Base-by-base conservation (phyloP, 1,140 invertebrate species). In the Antheraea pernyi region DNA sequence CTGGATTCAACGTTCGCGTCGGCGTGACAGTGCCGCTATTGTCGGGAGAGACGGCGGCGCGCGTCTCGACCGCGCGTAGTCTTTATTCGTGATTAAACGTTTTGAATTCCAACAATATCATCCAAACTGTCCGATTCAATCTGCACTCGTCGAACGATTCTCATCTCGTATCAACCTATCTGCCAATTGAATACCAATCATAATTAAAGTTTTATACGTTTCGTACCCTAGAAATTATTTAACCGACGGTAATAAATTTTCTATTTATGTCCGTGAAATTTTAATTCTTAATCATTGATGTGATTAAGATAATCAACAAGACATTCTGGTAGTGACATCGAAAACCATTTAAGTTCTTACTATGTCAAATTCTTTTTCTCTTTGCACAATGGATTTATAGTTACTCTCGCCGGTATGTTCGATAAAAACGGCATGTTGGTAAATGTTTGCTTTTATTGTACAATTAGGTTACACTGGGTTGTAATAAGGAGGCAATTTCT, bases 31-130 rank as follows among this genome's bases (percentile, higher is more conserved):
- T 81, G 70, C 84, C 64, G 74, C 84, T 78, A 91, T 91, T 91
- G 89, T 89, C 84, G 86, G 80, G 70, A 74, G 70, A 76, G 78
- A 70, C 69, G 72, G 69, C 70, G 76, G 75, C 80, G 70, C 72
- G 77, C 75, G 73, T 36, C 71, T 61, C 66, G 67, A 79, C 82
- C 75, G 74, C 84, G 80, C 86, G 82, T 76, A 84, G 82, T 78
- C 81, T 81, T 86, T 85, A 86, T 83, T 82, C 82, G 72, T 85
- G 85, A 90, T 91, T 91, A 87, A 88, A 89, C 86, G 87, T 86
- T 90, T 89, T 84, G 89, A 91, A 91, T 90, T 90, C 85, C 86
- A 83, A 89, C 81, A 90, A 89, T 90, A 88, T 89, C 83, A 85
- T 84, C 81, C 77, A 67, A 71, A 70, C 84, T 82, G 84, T 88